Evolutionary conservation across 2,888 invertebrate species (phyloP), one percentile per base, ranked within the genome.

Genomic region (Tanypteryx hageni): DNA sequence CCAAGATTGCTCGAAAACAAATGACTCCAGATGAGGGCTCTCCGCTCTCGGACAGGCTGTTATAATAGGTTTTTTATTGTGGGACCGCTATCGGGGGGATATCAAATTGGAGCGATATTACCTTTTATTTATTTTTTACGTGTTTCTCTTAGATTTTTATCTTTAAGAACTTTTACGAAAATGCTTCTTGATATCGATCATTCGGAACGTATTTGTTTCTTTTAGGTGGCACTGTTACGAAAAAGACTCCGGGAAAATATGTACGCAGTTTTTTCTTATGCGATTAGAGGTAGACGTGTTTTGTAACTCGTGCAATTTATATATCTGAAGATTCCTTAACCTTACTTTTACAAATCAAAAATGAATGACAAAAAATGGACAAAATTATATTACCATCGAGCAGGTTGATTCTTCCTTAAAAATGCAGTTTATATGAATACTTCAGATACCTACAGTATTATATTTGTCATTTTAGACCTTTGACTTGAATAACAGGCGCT

Each of bases 11-110:
- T 68, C 89, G 64, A 89, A 44, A 89, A 89, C 89, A 89, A 89
- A 89, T 89, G 89, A 89, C 89, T 89, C 44, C 14, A 89, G 89
- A 89, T 89, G 89, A 89, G 89, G 89, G 89, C 31, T 86, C 86
- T 31, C 61, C 86, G 86, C n/a, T 89, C 44, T 68, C 68, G 64
- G 89, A 89, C 89, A 89, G 89, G 89, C 89, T 68, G 89, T 64
- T 89, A 89, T 89, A 68, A 89, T 89, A 64, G 44, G 64, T 68
- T 86, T 89, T 89, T 89, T 89, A 89, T 89, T 89, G 64, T 44
- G 89, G 44, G 64, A 61, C 89, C 64, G 64, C 64, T 89, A 89
- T 89, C 89, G 58, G 18, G 89, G 89, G 89, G 27, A 64, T 89
- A 89, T 89, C 64, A 89, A 89, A 89, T 89, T 56, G 89, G 89